Evolutionary conservation across 2,888 invertebrate genomes (phyloP), one percentile per base, ranked within the genome.

Genomic region (Cetonia aurata): DNA sequence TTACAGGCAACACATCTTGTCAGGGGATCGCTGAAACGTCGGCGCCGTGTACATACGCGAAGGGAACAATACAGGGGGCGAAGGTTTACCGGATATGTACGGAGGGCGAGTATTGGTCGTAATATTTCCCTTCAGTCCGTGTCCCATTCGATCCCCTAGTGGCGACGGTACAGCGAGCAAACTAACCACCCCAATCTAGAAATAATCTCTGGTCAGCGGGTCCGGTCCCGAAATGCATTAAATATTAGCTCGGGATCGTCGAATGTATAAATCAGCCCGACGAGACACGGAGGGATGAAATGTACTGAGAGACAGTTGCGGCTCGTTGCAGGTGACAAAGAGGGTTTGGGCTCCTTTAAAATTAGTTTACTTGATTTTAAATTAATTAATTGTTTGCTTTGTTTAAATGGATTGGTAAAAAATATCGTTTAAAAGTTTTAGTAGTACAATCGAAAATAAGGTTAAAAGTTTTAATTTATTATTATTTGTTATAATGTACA

Each of bases 171-270:
- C 8, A 62, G 33, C 15, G 17, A 10, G 48, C 44, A 50, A 62
- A 53, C 53, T 69, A 60, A 69, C 69, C 60, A 52, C 69, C 52
- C 42, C 60, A 53, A 59, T 53, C 59, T 62, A 59, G 60, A 59
- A 69, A 59, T 69, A 69, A 69, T 69, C 69, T 50, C 50, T 50
- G 69, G 59, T 59, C 60, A 52, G 52, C 50, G 52, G 60, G 37
- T 31, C 41, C 52, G 68, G 52, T 60, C 52, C 69, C 62, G 42
- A 69, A 69, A 69, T 69, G 69, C 69, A 69, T 69, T 69, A 69
- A 62, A 62, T 62, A 62, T 62, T 62, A 62, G 48, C 12, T 62
- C 62, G 50, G 50, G 50, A 33, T 62, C 50, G 48, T 17, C 10
- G 50, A 62, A 62, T 62, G 62, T 62, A 62, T 62, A 62, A 62